These are phyloP conservation scores for Alexandromys fortis DNA, from an alignment of 2,113 vertebrate genomes.

Conservation along the genomic window DNA sequence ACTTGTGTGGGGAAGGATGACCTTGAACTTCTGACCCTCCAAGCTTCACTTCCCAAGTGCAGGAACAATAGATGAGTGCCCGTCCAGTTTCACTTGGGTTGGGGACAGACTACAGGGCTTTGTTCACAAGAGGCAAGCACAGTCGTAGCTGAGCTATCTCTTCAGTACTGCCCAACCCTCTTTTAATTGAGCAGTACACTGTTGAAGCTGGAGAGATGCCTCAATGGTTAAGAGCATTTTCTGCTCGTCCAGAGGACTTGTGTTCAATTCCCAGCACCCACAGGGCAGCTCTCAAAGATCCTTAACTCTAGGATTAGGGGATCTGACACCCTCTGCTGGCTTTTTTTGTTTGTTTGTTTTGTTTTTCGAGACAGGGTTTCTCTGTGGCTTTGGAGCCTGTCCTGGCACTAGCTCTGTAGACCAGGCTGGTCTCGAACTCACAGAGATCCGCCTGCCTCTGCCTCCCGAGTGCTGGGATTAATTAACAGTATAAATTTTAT, in stretches of 20 bases:
- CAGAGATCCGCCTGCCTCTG: too few species aligned
- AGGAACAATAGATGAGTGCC: background rate
- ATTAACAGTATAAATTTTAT: background rate
- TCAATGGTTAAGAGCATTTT: background rate
- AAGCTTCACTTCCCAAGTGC: background rate
- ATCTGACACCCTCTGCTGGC: background rate
- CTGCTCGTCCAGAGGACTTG: background rate
- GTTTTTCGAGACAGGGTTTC: too few species aligned
- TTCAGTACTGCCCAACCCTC: background rate
- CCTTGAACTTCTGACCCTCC: background rate
- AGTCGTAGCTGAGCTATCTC: too few species aligned
- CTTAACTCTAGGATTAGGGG: background rate
- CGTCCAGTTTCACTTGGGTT: background rate
- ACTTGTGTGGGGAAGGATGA: background rate
- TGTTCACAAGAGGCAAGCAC: background rate
- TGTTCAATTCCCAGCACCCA: background rate
- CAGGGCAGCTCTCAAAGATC: background rate
- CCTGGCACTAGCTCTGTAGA: too few species aligned
- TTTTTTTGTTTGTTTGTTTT: too few species aligned
- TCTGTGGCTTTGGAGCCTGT: too few species aligned
- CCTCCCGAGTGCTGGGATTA: too few species aligned
- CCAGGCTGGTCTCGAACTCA: too few species aligned
- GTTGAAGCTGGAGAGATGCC: background rate
- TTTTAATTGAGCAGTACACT: background rate
- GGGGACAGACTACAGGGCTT: background rate